These are phyloP conservation scores for Colaptes auratus DNA, from an alignment of 2,113 vertebrate species.

Conservation along the genomic window DNA sequence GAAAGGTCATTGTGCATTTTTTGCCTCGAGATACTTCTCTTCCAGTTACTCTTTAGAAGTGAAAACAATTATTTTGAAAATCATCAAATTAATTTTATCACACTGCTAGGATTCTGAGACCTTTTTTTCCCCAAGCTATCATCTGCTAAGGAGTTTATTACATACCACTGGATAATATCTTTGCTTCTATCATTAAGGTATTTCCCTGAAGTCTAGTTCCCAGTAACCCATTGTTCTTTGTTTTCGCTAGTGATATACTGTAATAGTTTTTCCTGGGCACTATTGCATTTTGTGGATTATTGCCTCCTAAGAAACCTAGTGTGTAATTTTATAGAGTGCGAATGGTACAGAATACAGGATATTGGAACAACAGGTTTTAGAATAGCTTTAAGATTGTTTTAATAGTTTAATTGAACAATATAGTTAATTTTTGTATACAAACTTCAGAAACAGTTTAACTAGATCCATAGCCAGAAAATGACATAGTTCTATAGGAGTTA, in stretches of 20 bases:
- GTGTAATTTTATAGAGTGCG: background rate
- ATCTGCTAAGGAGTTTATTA: conserved; percentile 14
- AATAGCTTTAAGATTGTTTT: background rate
- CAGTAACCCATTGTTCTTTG: background rate
- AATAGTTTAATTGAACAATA: background rate
- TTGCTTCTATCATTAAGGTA: background rate
- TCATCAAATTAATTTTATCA: background rate
- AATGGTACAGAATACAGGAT: background rate
- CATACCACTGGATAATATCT: background rate
- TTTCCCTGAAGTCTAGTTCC: background rate
- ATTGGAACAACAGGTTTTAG: background rate
- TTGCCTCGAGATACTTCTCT: background rate
- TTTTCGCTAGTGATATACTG: background rate
- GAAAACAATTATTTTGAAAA: conserved; percentile 11
- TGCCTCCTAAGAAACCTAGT: background rate
- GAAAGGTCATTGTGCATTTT: background rate
- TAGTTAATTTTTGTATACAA: background rate
- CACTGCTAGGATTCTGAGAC: background rate
- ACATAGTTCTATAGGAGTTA: background rate
- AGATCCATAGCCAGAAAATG: background rate
- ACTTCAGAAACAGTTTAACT: background rate
- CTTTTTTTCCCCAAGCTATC: background rate
- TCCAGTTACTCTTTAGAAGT: background rate
- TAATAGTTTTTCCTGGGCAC: background rate
- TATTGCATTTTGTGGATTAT: conserved; percentile 5